A percentile compares a stretch with the other conserved stretches of the same genome.
These are phyloP conservation scores for human DNA, from an alignment of 2,113 vertebrate genomes.

Conservation along the genomic window DNA sequence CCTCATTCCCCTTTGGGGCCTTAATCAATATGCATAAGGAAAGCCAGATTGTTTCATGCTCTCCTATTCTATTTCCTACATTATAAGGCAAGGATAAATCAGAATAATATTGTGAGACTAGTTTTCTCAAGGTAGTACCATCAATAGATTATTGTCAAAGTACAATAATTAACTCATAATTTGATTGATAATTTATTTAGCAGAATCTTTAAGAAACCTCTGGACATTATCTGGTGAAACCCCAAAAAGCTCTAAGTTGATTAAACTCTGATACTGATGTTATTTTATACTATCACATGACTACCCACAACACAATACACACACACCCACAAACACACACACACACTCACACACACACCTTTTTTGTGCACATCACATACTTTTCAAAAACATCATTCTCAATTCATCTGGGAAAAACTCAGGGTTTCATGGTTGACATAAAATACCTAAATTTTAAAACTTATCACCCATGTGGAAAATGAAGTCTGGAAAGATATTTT, in stretches of 20 bases:
- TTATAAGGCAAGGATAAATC: neutral
- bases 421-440: conserved; percentile 37
- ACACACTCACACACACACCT: neutral
- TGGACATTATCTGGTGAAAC: neutral
- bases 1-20: neutral
- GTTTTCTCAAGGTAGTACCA: neutral
- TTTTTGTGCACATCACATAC: neutral
- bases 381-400: neutral
- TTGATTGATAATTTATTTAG: neutral
- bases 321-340: neutral
- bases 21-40: neutral
- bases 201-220: neutral
- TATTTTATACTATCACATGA: neutral
- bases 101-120: neutral
- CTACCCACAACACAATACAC: neutral
- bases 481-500: conserved; percentile 49
- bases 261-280: neutral
- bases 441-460: conserved; percentile 55
- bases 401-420: neutral
- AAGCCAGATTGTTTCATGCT: neutral
- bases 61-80: neutral
- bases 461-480: neutral
- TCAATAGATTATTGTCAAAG: neutral
- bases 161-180: neutral
- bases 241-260: neutral